These are phyloP conservation scores for Dendrolimus punctatus DNA, from an alignment of 1,140 invertebrate genomes.

Conservation along the genomic window DNA sequence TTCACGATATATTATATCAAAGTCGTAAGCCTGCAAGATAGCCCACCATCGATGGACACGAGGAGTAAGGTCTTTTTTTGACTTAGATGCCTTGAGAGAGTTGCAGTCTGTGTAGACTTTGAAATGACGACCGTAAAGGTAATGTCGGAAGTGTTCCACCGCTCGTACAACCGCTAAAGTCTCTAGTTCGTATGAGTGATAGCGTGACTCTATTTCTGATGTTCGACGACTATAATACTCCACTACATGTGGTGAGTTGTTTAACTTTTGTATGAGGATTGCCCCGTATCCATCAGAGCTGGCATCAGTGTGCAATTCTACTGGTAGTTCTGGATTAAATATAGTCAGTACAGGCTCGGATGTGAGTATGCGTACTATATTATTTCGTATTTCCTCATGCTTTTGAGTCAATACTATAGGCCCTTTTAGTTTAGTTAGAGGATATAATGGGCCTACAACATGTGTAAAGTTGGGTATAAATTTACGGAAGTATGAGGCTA, in stretches of 20 bases:
- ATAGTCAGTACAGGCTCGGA: conserved; percentile 40
- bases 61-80: conserved; percentile 38
- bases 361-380: conserved; percentile 10
- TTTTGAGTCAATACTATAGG: conserved; percentile 10
- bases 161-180: conserved; percentile 52
- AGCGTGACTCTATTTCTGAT: conserved; percentile 29
- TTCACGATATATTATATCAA: conserved; percentile 18
- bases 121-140: conserved; percentile 32
- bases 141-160: conserved; percentile 30
- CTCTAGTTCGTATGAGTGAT: conserved; percentile 47
- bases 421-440: conserved; percentile 12
- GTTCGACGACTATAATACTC: conserved; percentile 53
- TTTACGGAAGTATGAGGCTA: conserved; percentile 34
- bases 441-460: conserved; percentile 24
- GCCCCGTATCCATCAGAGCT: conserved; percentile 33
- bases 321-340: conserved; percentile 26
- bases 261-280: conserved; percentile 36
- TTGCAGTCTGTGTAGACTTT: conserved; percentile 38
- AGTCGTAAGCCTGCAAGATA: conserved; percentile 42
- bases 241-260: conserved; percentile 59
- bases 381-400: conserved; percentile 16
- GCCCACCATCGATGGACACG: conserved; percentile 46
- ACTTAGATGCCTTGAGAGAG: conserved; percentile 28
- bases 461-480: conserved; percentile 32
- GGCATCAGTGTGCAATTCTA: conserved; percentile 48